A percentile compares a stretch with the other conserved stretches of the same genome.
phyloP scores from a whole-genome alignment of 2,797 vertebrate species.

The Benthosema pterotum region DNA sequence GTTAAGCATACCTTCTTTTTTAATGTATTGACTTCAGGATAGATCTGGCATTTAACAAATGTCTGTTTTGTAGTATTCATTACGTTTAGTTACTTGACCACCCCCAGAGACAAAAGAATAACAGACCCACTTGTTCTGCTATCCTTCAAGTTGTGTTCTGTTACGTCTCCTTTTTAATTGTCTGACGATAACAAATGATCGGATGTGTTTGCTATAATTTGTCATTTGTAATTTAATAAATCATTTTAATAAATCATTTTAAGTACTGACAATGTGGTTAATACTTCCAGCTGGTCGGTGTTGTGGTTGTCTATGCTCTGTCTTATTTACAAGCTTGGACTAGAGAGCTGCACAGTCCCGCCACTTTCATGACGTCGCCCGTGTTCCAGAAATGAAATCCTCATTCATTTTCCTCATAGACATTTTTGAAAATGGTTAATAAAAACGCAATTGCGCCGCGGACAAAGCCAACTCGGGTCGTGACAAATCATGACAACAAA shows the following conservation, averaged over 20 bases:
- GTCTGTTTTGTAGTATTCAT: background rate
- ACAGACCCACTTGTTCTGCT: background rate
- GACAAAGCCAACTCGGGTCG: too few relatives aligned
- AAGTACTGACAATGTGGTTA: background rate
- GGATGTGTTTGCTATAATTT: background rate
- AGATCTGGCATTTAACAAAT: background rate
- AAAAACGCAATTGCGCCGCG: too few relatives aligned
- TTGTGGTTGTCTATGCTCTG: background rate
- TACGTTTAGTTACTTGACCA: background rate
- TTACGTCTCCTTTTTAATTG: background rate
- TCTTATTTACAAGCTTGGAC: slow-evolving; percentile 8
- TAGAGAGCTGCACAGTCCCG: too few relatives aligned
- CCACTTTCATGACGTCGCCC: too few relatives aligned
- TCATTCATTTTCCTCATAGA: too few relatives aligned
- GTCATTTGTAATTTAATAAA: slow-evolving; percentile 4
- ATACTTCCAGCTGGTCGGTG: background rate
- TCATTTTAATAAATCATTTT: background rate
- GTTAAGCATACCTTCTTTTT: background rate
- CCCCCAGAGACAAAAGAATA: background rate
- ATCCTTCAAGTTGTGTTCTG: background rate
- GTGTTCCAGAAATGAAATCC: too few relatives aligned
- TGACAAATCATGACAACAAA: too few relatives aligned
- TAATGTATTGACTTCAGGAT: background rate
- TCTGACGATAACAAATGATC: background rate
- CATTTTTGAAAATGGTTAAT: too few relatives aligned